A percentile compares a stretch with the other conserved stretches of the same genome.
phyloP scores from a whole-genome alignment of 2,888 invertebrate genomes.

The Synergus laeviventris region DNA sequence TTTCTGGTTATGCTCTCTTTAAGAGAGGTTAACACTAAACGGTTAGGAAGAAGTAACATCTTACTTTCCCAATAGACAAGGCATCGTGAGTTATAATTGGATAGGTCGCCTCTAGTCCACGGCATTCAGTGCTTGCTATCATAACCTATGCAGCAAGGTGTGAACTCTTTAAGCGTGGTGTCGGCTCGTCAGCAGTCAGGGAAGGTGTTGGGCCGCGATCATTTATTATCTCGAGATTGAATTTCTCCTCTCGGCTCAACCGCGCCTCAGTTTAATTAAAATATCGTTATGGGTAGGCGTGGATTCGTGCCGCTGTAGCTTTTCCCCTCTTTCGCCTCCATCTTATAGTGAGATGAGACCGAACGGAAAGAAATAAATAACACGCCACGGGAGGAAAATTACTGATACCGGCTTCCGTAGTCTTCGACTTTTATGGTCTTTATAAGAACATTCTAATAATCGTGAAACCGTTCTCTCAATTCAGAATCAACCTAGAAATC shows the following conservation, averaged over 20 bases:
- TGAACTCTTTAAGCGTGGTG: slow-evolving; percentile 71
- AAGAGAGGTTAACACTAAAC: slow-evolving; percentile 2
- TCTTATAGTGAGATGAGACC: slow-evolving; percentile 26
- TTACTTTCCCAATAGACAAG: slow-evolving; percentile 35
- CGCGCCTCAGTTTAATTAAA: slow-evolving; percentile 75
- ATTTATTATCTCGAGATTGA: slow-evolving; percentile 77
- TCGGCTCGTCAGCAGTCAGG: slow-evolving; percentile 69
- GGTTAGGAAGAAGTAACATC: slow-evolving; percentile 17
- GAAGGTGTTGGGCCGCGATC: slow-evolving; percentile 75
- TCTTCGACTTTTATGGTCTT: slow-evolving; percentile 34
- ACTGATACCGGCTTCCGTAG: slow-evolving; percentile 31
- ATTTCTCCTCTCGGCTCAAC: slow-evolving; percentile 71
- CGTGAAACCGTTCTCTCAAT: slow-evolving; percentile 16
- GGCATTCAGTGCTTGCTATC: slow-evolving; percentile 46
- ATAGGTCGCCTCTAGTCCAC: slow-evolving; percentile 49
- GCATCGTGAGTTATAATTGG: slow-evolving; percentile 50
- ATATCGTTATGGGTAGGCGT: slow-evolving; percentile 77
- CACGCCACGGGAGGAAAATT: slow-evolving; percentile 47
- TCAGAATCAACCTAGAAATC: slow-evolving; percentile 19
- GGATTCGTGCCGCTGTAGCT: slow-evolving; percentile 70
- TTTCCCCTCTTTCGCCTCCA: slow-evolving; percentile 46
- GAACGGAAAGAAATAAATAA: slow-evolving; percentile 59
- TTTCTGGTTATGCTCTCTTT: background rate
- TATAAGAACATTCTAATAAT: slow-evolving; percentile 38
- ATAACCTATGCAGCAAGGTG: slow-evolving; percentile 64